Conservation (phyloP, 2,113 vertebrate species). For the Candoia aspera region DNA sequence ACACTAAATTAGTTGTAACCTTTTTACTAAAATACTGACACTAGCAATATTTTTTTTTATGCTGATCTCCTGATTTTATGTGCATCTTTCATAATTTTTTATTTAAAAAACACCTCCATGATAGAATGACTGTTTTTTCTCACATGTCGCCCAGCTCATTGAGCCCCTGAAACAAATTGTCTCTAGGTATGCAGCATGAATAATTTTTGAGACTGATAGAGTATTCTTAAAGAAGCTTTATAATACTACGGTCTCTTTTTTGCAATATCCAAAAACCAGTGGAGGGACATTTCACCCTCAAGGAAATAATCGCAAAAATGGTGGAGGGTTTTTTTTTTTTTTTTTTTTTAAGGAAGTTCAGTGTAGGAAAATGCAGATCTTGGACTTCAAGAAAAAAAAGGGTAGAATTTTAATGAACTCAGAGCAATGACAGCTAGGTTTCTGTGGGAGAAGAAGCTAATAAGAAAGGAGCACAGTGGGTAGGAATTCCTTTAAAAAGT, state of each 20-base stretch:
- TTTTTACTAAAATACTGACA: conserved; percentile 11
- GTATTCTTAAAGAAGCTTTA: background rate
- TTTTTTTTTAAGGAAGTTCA: background rate
- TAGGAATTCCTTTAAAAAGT: too few species aligned
- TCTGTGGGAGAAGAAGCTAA: too few species aligned
- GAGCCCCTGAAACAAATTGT: background rate
- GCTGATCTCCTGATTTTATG: conserved; percentile 14
- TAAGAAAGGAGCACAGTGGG: too few species aligned
- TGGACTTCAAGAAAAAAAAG: background rate
- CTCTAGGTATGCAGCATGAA: background rate
- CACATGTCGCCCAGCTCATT: background rate
- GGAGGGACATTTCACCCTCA: background rate
- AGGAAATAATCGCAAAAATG: background rate
- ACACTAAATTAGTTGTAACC: conserved; percentile 3
- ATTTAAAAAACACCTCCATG: background rate
- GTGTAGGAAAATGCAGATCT: background rate
- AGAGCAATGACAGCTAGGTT: too few species aligned
- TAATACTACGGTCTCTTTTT: background rate
- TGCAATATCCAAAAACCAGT: background rate
- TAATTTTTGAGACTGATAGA: background rate
- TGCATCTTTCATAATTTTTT: background rate
- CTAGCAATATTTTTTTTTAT: conserved; percentile 18
- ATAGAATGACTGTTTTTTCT: conserved; percentile 2
- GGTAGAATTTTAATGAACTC: too few species aligned
- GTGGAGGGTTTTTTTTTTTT: background rate